phyloP scores from a whole-genome alignment of 1,140 invertebrate species.

The Leptestheria dahalacensis region DNA sequence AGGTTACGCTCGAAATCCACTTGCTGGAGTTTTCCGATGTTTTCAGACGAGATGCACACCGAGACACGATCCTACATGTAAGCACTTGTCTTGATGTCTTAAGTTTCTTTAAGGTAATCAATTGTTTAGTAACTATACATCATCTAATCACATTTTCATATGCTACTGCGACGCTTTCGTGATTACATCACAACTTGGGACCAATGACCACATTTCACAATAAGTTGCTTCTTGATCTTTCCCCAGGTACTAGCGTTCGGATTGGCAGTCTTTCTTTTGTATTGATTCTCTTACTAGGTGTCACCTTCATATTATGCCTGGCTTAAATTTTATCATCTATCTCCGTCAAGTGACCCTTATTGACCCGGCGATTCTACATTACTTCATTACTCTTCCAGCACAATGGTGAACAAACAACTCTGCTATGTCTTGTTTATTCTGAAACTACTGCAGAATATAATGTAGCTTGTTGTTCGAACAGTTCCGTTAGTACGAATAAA shows the following conservation, averaged over 20 bases:
- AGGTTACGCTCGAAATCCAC: too few species aligned
- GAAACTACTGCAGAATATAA: too few species aligned
- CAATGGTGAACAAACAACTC: conserved; percentile 10
- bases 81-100: too few species aligned
- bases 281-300: neutral
- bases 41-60: too few species aligned
- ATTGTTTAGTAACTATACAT: neutral
- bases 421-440: neutral
- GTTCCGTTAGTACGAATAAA: too few species aligned
- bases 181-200: neutral
- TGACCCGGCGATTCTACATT: neutral
- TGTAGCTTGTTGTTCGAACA: too few species aligned
- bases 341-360: neutral
- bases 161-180: too few species aligned
- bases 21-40: too few species aligned
- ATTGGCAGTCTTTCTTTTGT: neutral
- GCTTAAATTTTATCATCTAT: neutral
- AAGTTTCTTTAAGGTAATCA: too few species aligned
- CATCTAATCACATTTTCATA: too few species aligned
- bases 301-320: neutral
- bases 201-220: too few species aligned
- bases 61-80: too few species aligned
- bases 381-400: neutral
- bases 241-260: neutral
- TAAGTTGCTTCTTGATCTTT: neutral